Evolutionary conservation across 2,113 vertebrate species (phyloP).

Genomic region (Rhegmatorhina hoffmannsi): DNA sequence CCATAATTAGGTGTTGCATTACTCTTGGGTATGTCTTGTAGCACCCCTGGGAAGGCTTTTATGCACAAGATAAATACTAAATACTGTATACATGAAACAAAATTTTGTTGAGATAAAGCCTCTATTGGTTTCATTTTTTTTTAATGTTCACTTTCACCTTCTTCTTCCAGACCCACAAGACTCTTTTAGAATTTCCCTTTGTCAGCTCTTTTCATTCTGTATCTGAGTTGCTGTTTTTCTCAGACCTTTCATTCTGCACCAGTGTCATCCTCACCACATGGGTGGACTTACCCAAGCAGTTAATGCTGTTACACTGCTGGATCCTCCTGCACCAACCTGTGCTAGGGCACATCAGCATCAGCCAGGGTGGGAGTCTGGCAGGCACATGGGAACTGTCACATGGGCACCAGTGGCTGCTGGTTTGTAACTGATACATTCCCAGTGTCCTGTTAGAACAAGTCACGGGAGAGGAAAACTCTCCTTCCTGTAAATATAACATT

Average conservation of each 20-base stretch:
- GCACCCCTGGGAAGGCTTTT: constrained; percentile 24
- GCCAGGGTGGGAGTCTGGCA: neutral
- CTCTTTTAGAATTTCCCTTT: neutral
- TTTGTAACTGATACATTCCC: neutral
- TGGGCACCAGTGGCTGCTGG: neutral
- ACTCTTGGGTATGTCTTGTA: neutral
- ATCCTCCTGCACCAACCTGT: neutral
- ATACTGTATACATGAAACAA: neutral
- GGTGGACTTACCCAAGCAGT: neutral
- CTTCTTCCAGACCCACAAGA: neutral
- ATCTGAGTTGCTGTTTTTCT: neutral
- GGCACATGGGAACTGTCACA: neutral
- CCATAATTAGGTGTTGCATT: constrained; percentile 27
- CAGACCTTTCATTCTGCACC: neutral
- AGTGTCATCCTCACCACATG: neutral
- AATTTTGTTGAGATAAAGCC: constrained; percentile 15
- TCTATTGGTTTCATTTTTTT: neutral
- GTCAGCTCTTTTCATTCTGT: neutral
- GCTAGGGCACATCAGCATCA: neutral
- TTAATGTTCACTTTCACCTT: neutral
- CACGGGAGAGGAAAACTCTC: neutral
- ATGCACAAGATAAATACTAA: constrained; percentile 16
- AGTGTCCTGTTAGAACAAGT: neutral
- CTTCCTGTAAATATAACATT: neutral
- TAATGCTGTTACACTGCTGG: neutral